phyloP scores from a whole-genome alignment of 2,888 invertebrate genomes.

The Chymomyza caudatula region DNA sequence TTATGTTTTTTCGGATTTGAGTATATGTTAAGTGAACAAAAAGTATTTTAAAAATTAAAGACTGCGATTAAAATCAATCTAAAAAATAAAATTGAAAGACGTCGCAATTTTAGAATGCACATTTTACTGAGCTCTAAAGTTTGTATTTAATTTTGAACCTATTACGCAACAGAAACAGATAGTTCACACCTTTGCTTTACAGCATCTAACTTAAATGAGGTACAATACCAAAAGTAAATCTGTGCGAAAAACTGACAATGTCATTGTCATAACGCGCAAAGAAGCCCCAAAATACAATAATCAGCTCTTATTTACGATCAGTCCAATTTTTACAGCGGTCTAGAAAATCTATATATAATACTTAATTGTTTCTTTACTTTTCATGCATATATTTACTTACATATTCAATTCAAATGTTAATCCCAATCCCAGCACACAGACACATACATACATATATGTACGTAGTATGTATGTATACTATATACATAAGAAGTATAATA shows the following conservation, averaged over 20 bases:
- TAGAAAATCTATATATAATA: conserved; percentile 18
- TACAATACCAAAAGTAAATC: background rate
- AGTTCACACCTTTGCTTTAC: background rate
- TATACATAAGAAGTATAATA: conserved; percentile 20
- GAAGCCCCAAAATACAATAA: background rate
- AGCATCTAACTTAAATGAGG: too few relatives aligned
- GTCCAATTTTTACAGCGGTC: conserved; percentile 30
- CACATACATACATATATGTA: conserved; percentile 39
- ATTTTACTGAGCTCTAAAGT: conserved; percentile 51
- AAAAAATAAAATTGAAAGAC: too few relatives aligned
- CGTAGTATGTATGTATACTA: conserved; percentile 58
- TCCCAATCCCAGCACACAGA: conserved; percentile 47
- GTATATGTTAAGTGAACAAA: background rate
- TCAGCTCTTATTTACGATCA: background rate
- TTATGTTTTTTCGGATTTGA: background rate
- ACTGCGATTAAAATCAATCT: background rate
- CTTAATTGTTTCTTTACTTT: conserved; percentile 1
- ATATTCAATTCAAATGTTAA: conserved; percentile 26
- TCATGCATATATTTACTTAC: background rate
- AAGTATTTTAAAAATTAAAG: background rate
- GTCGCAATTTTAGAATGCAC: conserved; percentile 42
- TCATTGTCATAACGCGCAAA: background rate
- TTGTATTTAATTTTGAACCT: background rate
- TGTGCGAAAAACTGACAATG: background rate
- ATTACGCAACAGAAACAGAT: background rate